A percentile compares a stretch with the other conserved stretches of the same genome.
Conservation (phyloP, 2,888 invertebrate species). For the Rotaria macrura region DNA sequence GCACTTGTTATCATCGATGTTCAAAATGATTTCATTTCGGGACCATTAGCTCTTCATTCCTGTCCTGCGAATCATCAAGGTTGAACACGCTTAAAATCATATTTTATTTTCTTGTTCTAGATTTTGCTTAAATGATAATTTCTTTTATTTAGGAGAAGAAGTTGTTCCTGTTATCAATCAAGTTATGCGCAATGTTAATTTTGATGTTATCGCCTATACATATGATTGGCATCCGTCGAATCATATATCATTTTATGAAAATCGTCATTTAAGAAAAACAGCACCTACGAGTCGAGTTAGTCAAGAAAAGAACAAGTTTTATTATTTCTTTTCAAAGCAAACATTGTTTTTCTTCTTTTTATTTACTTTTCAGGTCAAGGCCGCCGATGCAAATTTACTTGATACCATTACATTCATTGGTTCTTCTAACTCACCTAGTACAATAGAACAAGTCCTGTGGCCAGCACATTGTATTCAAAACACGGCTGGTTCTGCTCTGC, state of each 20-base stretch:
- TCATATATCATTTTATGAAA: constrained; percentile 90
- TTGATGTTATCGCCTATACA: constrained; percentile 80
- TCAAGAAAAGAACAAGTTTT: neutral
- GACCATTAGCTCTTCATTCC: constrained; percentile 77
- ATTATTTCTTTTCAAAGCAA: no score
- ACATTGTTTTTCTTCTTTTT: no score
- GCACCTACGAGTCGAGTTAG: constrained; percentile 2
- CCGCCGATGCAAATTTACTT: constrained; percentile 65
- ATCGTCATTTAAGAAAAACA: constrained; percentile 54
- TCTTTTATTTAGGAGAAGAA: constrained; percentile 49
- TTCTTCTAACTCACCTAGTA: constrained; percentile 56
- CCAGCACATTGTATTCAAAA: constrained; percentile 90
- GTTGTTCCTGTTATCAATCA: constrained; percentile 82
- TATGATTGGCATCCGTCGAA: constrained; percentile 92
- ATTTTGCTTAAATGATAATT: no score
- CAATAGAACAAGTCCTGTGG: constrained; percentile 77
- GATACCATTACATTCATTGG: constrained; percentile 86
- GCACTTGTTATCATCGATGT: constrained; percentile 82
- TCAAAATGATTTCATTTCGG: constrained; percentile 87
- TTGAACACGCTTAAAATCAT: neutral
- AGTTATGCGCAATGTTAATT: constrained; percentile 53
- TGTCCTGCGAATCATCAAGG: constrained; percentile 74
- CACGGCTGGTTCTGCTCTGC: constrained; percentile 84
- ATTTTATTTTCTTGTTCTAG: no score
- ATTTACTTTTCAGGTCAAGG: constrained; percentile 55